Evolutionary conservation across 1,140 invertebrate genomes (phyloP).

Genomic region (Panonychus citri): DNA sequence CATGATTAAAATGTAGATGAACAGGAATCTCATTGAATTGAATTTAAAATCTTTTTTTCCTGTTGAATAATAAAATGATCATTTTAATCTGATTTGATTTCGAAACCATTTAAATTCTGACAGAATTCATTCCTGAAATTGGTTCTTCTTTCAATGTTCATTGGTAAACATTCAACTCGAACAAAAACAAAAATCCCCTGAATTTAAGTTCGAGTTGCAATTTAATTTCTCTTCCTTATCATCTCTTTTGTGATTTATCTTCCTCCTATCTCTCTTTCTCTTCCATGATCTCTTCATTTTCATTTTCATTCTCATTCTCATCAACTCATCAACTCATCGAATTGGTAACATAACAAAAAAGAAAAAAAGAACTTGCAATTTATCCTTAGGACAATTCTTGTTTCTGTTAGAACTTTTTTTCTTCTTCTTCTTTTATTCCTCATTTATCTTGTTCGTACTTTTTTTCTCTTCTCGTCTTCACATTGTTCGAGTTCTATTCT

Average conservation of each 20-base stretch:
- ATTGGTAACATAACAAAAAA: background rate
- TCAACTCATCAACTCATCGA: too few species aligned
- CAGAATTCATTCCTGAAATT: too few species aligned
- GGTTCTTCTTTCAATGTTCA: too few species aligned
- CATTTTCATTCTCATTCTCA: background rate
- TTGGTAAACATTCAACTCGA: too few species aligned
- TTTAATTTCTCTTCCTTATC: background rate
- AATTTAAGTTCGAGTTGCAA: too few species aligned
- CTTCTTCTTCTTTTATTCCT: background rate
- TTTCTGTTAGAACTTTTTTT: background rate
- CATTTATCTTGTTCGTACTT: background rate
- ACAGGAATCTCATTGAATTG: too few species aligned
- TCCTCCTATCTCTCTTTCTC: background rate
- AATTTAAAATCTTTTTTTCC: too few species aligned
- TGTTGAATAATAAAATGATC: too few species aligned
- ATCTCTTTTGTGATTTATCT: background rate
- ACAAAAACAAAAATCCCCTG: too few species aligned
- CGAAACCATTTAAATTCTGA: too few species aligned
- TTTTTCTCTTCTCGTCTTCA: background rate
- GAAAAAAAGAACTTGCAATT: background rate
- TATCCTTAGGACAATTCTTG: background rate
- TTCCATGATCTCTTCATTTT: background rate
- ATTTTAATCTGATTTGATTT: too few species aligned
- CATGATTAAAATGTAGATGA: too few species aligned
- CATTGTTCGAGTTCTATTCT: background rate